Base-by-base conservation (phyloP, 2,113 vertebrate genomes). In the Atractosteus spatula region DNA sequence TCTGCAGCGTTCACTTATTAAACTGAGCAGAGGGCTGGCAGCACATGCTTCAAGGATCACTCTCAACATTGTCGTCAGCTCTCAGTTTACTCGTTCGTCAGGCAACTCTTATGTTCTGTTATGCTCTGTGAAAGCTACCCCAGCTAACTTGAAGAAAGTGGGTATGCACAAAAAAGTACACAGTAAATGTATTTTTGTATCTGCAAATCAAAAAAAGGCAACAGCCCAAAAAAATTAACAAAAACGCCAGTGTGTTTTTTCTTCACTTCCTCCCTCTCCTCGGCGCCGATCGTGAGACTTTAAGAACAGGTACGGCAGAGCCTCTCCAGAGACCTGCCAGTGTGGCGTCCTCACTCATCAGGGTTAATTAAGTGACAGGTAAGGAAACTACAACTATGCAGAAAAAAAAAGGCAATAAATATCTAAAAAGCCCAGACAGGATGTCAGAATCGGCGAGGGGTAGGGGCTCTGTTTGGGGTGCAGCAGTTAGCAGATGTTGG, bases 311-410 rank as follows among this genome's bases (percentile, higher is more conserved):
- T 51, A 10, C 47, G 47, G 5, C 47, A 5, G 5, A 7, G 47
- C 10, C 47, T 51, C 47, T 51, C 5, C 47, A 10, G 47, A 10
- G 47, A 42, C 3, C 62, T 41, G n/a, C 17, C 8, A 64, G 8
- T 64, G 7, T 16, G 17, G 29, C 42, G 57, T 67, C 43, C 13
- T 55, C 43, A n/a, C 41, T 55, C 56, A 47, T 57, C 43, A 64
- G 79, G 71, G 65, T 67, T 74, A 78, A 73, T 75, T 74, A 67
- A 75, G 73, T 77, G 79, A 81, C 69, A 67, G 73, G 74, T 72
- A 77, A 80, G 72, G 72, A 76, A 75, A 73, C 73, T 69, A 41
- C 45, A 56, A 55, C 45, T 65, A 16, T 7, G 11, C 3, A 13
- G n/a, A 59, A 12, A 59, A 12, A 13, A 13, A 13, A 13, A 59